Evolutionary conservation across 2,113 vertebrate species (phyloP).

Genomic region (Gadus macrocephalus): DNA sequence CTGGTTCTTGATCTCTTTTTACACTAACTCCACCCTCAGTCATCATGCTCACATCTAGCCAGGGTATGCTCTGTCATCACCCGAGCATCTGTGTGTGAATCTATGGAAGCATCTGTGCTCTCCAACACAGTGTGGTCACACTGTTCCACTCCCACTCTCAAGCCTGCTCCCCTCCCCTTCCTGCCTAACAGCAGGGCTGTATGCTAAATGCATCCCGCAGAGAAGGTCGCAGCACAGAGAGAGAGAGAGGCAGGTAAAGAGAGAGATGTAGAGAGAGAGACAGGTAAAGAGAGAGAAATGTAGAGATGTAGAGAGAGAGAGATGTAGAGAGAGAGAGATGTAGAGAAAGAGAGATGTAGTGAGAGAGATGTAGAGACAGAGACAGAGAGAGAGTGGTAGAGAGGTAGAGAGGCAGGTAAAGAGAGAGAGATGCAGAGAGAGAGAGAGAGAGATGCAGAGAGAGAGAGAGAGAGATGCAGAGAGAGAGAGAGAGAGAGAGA

Average conservation of each 20-base stretch:
- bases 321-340: slow-evolving; percentile 2
- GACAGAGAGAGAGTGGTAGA: not conserved
- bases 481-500: not conserved
- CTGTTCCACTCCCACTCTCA: slow-evolving; percentile 17
- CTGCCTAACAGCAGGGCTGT: slow-evolving; percentile 42
- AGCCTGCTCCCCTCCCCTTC: slow-evolving; percentile 14
- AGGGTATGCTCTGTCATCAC: too few species aligned
- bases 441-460: slow-evolving; percentile 1
- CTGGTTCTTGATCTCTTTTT: too few species aligned
- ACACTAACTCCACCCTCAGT: too few species aligned
- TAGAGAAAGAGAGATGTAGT: not conserved
- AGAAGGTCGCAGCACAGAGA: slow-evolving; percentile 29
- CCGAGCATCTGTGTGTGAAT: too few species aligned
- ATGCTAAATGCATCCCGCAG: slow-evolving; percentile 37
- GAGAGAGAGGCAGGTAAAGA: slow-evolving; percentile 24
- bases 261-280: slow-evolving; percentile 21
- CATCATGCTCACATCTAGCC: too few species aligned
- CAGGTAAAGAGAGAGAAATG: not conserved
- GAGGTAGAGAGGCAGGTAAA: not conserved
- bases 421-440: slow-evolving; percentile 4
- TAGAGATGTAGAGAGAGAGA: not conserved
- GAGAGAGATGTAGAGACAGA: slow-evolving; percentile 2
- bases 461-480: not conserved
- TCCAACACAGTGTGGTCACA: slow-evolving; percentile 14
- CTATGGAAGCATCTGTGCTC: slow-evolving; percentile 3